Percentiles rank a stretch among this genome's conserved stretches.
Conservation (phyloP, 2,113 vertebrate species). For the Emydura subglobosa region DNA sequence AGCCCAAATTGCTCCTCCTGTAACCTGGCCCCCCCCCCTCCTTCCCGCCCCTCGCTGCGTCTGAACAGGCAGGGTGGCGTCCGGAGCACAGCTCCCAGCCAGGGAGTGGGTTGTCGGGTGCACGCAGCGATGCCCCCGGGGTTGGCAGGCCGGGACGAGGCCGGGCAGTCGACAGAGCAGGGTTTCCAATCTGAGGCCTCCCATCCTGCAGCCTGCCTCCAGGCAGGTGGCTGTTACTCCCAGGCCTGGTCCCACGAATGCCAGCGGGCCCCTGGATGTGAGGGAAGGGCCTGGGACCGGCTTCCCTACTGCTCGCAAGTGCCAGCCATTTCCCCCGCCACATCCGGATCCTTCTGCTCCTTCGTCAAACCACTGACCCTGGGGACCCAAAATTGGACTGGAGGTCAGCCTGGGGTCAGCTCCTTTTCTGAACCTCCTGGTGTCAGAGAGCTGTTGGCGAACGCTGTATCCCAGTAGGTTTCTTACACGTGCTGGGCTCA, state of each 20-base stretch:
- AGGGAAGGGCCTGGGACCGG: background rate
- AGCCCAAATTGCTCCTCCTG: background rate
- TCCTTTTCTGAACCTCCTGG: background rate
- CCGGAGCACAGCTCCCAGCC: background rate
- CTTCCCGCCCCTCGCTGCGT: too few species aligned
- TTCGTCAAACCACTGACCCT: background rate
- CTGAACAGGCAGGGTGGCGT: background rate
- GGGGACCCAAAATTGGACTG: background rate
- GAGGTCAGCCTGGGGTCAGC: background rate
- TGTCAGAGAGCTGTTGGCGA: background rate
- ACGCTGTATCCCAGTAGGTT: background rate
- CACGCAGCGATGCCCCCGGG: background rate
- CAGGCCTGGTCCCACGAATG: background rate
- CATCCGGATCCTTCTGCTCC: accelerated
- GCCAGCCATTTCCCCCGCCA: background rate
- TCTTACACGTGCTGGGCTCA: background rate
- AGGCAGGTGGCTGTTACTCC: conserved; percentile 52
- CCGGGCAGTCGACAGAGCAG: background rate
- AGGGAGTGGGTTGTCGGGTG: too few species aligned
- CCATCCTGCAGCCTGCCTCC: conserved; percentile 15
- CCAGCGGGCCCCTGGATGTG: background rate
- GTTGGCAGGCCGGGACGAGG: background rate
- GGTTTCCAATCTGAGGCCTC: background rate
- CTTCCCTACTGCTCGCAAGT: background rate
- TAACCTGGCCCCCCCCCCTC: background rate